phyloP scores from a whole-genome alignment of 1,140 invertebrate genomes.

The Ladona fulva region DNA sequence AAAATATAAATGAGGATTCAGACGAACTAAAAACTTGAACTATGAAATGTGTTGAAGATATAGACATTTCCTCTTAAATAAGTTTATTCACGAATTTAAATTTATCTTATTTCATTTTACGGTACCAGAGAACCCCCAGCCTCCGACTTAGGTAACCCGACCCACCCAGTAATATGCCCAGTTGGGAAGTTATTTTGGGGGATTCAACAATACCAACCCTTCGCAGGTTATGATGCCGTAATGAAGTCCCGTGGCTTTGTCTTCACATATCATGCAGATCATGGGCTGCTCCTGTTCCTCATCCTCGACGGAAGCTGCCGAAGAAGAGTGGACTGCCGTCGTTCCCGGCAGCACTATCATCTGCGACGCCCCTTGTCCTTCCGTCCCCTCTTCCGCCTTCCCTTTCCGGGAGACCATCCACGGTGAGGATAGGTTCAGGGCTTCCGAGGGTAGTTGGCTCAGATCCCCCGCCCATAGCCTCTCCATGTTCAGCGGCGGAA shows the following conservation, averaged over 20 bases:
- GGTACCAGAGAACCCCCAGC: too few species aligned
- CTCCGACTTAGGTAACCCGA: too few species aligned
- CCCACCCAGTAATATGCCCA: too few species aligned
- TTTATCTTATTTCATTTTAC: too few species aligned
- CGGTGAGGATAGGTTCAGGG: conserved; percentile 29
- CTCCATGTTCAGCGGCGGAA: conserved; percentile 77
- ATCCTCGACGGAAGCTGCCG: conserved; percentile 19
- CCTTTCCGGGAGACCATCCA: conserved; percentile 33
- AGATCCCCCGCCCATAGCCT: conserved; percentile 79
- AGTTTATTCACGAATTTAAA: too few species aligned
- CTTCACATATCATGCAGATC: conserved; percentile 97
- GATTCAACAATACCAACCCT: conserved; percentile 65
- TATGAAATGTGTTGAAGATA: too few species aligned
- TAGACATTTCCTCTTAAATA: too few species aligned
- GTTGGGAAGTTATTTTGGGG: too few species aligned
- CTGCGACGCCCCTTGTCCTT: conserved; percentile 28
- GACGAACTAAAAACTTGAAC: too few species aligned
- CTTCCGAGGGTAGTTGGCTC: conserved; percentile 61
- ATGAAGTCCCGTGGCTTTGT: conserved; percentile 93
- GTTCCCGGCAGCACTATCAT: background rate
- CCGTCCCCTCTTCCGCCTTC: conserved; percentile 37
- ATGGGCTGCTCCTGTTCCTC: conserved; percentile 88
- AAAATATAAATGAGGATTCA: too few species aligned
- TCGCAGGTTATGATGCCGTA: conserved; percentile 97
- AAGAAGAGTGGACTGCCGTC: background rate